These are phyloP conservation scores for Herpailurus yagouaroundi DNA, from an alignment of 2,113 vertebrate genomes.

Conservation along the genomic window DNA sequence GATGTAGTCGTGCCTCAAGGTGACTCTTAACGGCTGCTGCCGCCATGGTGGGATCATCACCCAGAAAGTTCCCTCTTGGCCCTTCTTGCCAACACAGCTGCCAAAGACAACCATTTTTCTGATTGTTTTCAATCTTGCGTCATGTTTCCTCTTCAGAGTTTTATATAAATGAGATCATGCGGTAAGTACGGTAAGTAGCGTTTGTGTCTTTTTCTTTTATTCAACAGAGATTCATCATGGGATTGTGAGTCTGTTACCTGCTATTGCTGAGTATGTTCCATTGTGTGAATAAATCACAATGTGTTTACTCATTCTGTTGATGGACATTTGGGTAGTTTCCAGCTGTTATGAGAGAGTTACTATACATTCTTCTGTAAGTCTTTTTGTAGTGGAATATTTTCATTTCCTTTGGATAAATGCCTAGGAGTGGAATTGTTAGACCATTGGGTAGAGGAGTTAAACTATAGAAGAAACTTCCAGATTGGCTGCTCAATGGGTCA, in stretches of 20 bases:
- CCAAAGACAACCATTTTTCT: neutral
- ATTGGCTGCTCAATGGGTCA: neutral
- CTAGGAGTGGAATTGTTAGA: neutral
- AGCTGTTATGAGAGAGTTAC: neutral
- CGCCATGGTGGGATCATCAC: neutral
- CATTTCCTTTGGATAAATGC: neutral
- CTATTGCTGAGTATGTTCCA: neutral
- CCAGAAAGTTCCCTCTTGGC: no score
- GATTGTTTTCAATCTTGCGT: neutral
- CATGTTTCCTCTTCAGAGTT: neutral
- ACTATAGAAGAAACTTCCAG: neutral
- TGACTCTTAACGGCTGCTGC: neutral
- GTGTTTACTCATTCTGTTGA: neutral
- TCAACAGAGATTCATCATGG: neutral
- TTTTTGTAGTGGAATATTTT: neutral
- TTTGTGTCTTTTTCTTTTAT: neutral
- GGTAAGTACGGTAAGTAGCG: rapidly evolving
- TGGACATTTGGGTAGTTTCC: neutral
- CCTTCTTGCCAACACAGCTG: neutral
- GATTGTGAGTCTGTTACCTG: neutral
- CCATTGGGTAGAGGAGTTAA: neutral
- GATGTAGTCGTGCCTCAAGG: neutral
- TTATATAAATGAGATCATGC: neutral
- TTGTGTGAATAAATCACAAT: neutral
- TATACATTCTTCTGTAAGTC: neutral